Evolutionary conservation across 2,888 invertebrate genomes (phyloP).

Genomic region (Laothoe populi): DNA sequence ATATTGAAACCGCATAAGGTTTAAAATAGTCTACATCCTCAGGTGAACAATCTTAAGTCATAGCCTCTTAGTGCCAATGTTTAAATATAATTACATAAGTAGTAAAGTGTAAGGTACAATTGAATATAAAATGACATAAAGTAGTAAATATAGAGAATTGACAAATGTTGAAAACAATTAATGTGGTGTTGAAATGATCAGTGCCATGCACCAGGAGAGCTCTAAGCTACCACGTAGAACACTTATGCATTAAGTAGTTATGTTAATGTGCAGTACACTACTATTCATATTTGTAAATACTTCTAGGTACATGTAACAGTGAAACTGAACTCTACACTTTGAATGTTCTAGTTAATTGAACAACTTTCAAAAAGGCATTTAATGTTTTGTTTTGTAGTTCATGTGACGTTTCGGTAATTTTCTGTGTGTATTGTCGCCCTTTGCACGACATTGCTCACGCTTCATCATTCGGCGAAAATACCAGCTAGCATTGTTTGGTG

Average conservation of each 20-base stretch:
- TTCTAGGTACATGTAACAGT: not conserved
- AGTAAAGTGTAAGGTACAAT: conserved; percentile 12
- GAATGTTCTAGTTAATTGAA: not conserved
- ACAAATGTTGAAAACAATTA: conserved; percentile 29
- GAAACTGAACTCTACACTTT: conserved; percentile 2
- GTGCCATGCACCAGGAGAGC: conserved; percentile 32
- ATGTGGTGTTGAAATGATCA: conserved; percentile 1
- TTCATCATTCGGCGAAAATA: conserved; percentile 78
- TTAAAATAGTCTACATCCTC: not conserved
- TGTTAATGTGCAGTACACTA: conserved; percentile 27
- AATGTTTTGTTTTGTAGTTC: conserved; percentile 73
- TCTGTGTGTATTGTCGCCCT: conserved; percentile 66
- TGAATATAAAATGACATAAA: conserved; percentile 33
- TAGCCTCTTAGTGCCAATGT: conserved; percentile 1
- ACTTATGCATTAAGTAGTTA: conserved; percentile 20
- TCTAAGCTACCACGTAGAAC: conserved; percentile 30
- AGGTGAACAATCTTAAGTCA: not conserved
- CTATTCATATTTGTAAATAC: conserved; percentile 5
- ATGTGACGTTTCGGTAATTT: conserved; percentile 64
- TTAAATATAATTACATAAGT: conserved; percentile 2
- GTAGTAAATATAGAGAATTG: conserved; percentile 31
- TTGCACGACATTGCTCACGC: conserved; percentile 74
- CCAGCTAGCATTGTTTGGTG: conserved; percentile 71
- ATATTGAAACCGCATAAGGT: no score
- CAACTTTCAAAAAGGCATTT: conserved; percentile 31